Evolutionary conservation across 2,113 vertebrate species (phyloP), one percentile per base, ranked within the genome.

Genomic region (Pseudopipra pipra): DNA sequence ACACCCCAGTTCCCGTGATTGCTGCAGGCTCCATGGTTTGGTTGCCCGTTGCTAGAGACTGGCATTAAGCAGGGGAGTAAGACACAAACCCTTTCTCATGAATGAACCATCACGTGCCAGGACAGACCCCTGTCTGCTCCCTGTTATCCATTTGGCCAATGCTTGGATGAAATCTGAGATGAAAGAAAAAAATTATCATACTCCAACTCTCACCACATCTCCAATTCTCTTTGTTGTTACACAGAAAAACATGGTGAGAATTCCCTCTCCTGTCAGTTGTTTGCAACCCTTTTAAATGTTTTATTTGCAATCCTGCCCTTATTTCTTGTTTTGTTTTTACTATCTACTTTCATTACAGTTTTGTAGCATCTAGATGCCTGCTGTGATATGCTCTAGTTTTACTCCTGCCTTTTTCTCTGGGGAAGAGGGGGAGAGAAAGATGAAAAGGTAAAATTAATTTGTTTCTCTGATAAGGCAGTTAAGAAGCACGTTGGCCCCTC

Each of bases 381-480:
- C 56, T 84, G 88, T 25, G 79, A 95, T 87, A 68, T 43, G 83
- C 62, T 95, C 83, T 51, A 78, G 18, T 78, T 95, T 91, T 93
- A 86, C 46, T 80, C 35, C 37, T 92, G 47, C 18, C 24, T 78
- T 80, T 74, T 93, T 46, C 92, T 96, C 94, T 78, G 30, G 86
- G 83, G 89, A 93, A 25, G 55, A 77, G 13, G 18, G 9, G 41
- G 35, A 84, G 76, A 95, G 44, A 94, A 90, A 93, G 80, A 97
- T 93, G 47, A 96, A 97, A 96, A 92, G 80, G 49, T 94, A 89
- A 93, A 94, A 92, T 92, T 94, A 95, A 97, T 95, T 81, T 95
- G 70, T 89, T 78, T 96, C 56, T 90, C 84, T 70, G 76, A 92
- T 92, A 86, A 84, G 70, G 49, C 73, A 84, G 66, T 89, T 90